Evolutionary conservation across 2,888 invertebrate species (phyloP), one percentile per base, ranked within the genome.

Genomic region (Strigamia maritima): DNA sequence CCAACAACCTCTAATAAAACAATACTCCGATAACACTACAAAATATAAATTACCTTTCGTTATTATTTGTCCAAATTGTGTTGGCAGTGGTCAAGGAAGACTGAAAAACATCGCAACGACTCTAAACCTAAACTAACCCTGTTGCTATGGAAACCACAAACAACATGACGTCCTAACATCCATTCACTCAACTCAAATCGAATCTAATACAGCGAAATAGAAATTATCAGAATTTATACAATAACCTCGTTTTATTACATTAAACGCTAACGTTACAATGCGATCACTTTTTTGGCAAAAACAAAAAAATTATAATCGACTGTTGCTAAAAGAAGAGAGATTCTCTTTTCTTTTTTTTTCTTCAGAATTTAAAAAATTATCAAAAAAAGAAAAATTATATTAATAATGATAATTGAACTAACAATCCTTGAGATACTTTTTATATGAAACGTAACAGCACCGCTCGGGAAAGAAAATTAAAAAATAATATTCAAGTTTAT

Each of bases 171-270:
- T 49, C 49, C 31, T 16, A 16, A 49, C n/a, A 49, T n/a, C 12
- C 2, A 49, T 49, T 16, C 2, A 49, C 1, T 16, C n/a, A 49
- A 49, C 2, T 2, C 44, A 19, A 49, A 19, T n/a, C 1, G n/a
- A 49, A 49, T n/a, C n/a, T n/a, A 49, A 49, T 19, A 19, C n/a
- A 6, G 1, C 3, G n/a, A 49, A 49, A 16, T 44, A 7, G 16
- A 44, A 16, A 14, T n/a, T 44, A n/a, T 1, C 16, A 65, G 14
- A 65, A 65, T 26, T 10, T 65, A 65, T 65, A 65, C 65, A 65
- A 65, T 65, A 65, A 65, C 65, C 65, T 65, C 65, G 65, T 65
- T 65, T n/a, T 65, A 65, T 65, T 65, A 65, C 65, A 65, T 65
- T 65, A 65, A 26, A 65, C 65, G 65, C 65, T 65, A 65, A 65